A percentile compares a stretch with the other conserved stretches of the same genome.
Conservation (phyloP, 2,797 vertebrate genomes). For the Cryptoblepharus egeriae region DNA sequence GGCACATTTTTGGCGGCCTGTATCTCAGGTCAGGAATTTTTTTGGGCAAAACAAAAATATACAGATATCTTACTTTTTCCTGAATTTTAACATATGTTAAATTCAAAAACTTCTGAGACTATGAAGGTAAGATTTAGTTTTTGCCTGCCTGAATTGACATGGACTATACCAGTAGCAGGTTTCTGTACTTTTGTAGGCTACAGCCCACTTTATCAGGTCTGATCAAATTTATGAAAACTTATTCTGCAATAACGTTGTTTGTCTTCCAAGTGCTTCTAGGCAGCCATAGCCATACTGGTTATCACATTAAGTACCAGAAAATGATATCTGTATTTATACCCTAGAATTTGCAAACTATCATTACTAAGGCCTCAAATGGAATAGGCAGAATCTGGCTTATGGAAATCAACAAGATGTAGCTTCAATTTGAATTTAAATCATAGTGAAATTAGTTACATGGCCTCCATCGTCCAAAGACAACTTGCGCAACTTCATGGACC, state of each 20-base stretch:
- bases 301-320: background rate
- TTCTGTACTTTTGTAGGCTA: background rate
- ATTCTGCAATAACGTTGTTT: background rate
- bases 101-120: too few species aligned
- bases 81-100: too few species aligned
- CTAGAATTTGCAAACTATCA: background rate
- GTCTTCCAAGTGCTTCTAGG: background rate
- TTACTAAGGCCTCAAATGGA: background rate
- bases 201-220: background rate
- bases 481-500: background rate
- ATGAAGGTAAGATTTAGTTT: too few species aligned
- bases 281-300: constrained; percentile 39
- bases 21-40: too few species aligned
- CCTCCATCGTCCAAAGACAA: background rate
- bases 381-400: background rate
- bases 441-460: background rate
- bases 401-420: constrained; percentile 6
- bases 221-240: background rate
- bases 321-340: background rate
- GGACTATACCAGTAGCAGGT: too few species aligned
- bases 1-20: too few species aligned
- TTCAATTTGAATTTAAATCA: constrained; percentile 1
- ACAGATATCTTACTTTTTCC: too few species aligned
- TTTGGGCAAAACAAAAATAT: too few species aligned
- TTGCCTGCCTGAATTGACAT: too few species aligned